phyloP scores from a whole-genome alignment of 2,797 vertebrate genomes.

The Ispidina lecontei region DNA sequence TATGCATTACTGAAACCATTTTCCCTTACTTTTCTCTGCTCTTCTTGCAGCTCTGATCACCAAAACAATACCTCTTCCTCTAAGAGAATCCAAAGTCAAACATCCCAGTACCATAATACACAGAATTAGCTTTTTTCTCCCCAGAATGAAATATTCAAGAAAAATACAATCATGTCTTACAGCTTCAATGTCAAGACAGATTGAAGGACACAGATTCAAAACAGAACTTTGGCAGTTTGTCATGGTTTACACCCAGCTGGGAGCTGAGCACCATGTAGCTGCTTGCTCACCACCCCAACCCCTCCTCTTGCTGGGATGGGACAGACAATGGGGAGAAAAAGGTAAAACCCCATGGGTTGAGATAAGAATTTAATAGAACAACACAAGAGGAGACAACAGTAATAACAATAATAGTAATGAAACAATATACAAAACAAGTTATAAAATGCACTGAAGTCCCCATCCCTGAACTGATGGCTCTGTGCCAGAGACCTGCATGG shows the following conservation, averaged over 20 bases:
- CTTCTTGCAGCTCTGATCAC: conserved; percentile 23
- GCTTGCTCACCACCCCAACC: background rate
- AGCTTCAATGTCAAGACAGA: background rate
- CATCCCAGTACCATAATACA: background rate
- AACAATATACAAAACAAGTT: no score
- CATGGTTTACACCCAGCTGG: background rate
- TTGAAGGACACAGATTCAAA: background rate
- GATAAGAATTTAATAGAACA: no score
- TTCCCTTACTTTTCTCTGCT: conserved; percentile 5
- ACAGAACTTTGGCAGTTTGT: background rate
- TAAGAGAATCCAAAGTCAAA: conserved; percentile 8
- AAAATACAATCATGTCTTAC: background rate
- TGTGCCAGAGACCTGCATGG: background rate
- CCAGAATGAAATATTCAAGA: background rate
- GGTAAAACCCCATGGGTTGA: background rate
- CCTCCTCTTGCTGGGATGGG: background rate
- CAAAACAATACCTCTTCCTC: background rate
- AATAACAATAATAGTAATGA: no score
- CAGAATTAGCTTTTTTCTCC: background rate
- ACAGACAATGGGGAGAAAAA: background rate
- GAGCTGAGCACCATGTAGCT: background rate
- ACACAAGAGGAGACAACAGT: no score
- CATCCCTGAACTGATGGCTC: background rate
- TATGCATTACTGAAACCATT: conserved; percentile 70
- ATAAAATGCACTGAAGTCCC: background rate